Conservation (phyloP, 2,113 vertebrate genomes). For the Epinephelus lanceolatus region DNA sequence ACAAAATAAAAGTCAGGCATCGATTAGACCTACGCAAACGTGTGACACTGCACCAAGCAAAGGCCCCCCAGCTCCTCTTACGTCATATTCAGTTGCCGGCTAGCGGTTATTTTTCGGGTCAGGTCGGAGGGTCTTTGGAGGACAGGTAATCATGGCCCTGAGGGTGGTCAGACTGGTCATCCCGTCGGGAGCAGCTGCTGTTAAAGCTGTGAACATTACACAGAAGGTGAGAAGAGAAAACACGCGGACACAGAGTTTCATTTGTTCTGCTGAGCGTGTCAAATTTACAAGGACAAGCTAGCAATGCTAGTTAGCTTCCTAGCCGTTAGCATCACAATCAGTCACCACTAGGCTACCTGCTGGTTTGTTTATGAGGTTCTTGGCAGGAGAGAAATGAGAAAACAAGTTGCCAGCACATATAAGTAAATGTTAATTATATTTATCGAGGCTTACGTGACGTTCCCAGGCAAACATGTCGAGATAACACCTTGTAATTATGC, state of each 20-base stretch:
- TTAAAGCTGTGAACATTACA: constrained; percentile 26
- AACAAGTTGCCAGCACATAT: background rate
- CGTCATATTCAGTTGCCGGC: constrained; percentile 41
- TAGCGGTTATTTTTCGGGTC: constrained; percentile 54
- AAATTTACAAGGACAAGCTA: constrained; percentile 76
- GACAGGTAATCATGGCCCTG: constrained; percentile 75
- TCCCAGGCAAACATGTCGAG: background rate
- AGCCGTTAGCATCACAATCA: constrained; percentile 27
- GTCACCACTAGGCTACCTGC: background rate
- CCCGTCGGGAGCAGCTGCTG: constrained; percentile 55
- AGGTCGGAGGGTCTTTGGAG: constrained; percentile 42
- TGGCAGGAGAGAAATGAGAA: accelerated
- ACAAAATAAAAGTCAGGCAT: constrained; percentile 27
- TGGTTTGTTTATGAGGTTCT: constrained; percentile 5
- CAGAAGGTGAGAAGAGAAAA: constrained; percentile 70
- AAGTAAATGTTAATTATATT: no score
- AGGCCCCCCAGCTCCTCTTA: constrained; percentile 5
- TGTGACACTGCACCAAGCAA: background rate
- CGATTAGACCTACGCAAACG: accelerated
- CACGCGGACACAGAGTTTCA: accelerated
- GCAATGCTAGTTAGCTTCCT: constrained; percentile 7
- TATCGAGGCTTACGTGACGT: no score
- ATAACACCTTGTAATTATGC: no score
- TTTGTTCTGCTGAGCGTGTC: accelerated
- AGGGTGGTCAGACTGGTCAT: constrained; percentile 69